A percentile compares a stretch with the other conserved stretches of the same genome.
Evolutionary conservation across 2,888 invertebrate species (phyloP).

Genomic region (Cerastoderma edule): DNA sequence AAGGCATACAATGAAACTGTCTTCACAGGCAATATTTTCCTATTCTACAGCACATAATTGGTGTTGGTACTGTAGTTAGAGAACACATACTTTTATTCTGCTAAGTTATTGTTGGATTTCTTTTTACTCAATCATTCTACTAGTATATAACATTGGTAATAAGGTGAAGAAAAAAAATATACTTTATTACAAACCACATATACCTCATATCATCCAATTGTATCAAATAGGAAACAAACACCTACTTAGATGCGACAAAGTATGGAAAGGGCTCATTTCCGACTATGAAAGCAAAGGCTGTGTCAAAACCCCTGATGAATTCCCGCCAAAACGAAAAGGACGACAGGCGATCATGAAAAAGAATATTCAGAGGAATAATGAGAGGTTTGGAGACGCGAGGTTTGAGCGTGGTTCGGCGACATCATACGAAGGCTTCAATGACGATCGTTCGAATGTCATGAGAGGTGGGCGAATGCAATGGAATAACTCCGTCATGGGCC

Average conservation of each 20-base stretch:
- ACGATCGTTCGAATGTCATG: too few relatives aligned
- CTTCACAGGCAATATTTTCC: too few relatives aligned
- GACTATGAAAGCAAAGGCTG: conserved; percentile 56
- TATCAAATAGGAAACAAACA: conserved; percentile 69
- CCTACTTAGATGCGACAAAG: conserved; percentile 66
- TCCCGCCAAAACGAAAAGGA: conserved; percentile 24
- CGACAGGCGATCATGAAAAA: conserved; percentile 28
- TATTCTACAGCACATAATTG: neutral
- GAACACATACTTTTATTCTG: neutral
- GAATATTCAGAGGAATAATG: neutral
- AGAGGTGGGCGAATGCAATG: too few relatives aligned
- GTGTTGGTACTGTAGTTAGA: neutral
- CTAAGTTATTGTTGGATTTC: neutral
- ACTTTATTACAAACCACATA: too few relatives aligned
- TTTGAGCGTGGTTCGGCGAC: conserved; percentile 27
- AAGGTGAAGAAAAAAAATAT: too few relatives aligned
- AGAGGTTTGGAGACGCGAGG: conserved; percentile 24
- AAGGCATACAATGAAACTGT: too few relatives aligned
- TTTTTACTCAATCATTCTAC: neutral
- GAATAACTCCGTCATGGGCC: too few relatives aligned
- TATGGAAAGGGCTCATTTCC: conserved; percentile 69
- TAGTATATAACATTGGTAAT: neutral
- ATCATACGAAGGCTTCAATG: conserved; percentile 20
- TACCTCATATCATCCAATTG: too few relatives aligned
- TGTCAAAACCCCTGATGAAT: conserved; percentile 48